A percentile compares a stretch with the other conserved stretches of the same genome.
Conservation (phyloP, 2,113 vertebrate genomes). For the Hippocampus abdominalis region DNA sequence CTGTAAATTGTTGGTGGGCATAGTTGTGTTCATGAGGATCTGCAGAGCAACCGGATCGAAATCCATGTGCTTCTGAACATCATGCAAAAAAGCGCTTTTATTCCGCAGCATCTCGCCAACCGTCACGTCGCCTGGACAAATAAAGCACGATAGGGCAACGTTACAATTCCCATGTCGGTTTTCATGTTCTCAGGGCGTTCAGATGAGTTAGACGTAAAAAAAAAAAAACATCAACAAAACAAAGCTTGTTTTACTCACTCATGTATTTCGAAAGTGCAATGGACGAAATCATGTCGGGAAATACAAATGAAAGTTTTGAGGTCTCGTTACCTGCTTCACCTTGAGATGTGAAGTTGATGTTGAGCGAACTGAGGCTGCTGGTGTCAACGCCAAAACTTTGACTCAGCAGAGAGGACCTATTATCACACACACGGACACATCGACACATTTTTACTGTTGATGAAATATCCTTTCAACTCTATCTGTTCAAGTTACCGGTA, state of each 20-base stretch:
- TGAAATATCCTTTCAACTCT: background rate
- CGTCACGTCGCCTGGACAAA: conserved; percentile 50
- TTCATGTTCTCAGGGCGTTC: background rate
- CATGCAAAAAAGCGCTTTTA: conserved; percentile 54
- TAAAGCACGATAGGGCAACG: background rate
- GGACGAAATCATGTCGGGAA: background rate
- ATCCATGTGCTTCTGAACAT: conserved; percentile 48
- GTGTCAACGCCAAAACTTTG: conserved; percentile 53
- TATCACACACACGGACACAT: conserved; percentile 22
- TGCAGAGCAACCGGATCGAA: conserved; percentile 42
- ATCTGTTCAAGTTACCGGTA: background rate
- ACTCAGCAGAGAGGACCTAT: conserved; percentile 53
- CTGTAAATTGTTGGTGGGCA: conserved; percentile 63
- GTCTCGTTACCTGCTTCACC: conserved; percentile 48
- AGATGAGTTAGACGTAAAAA: background rate
- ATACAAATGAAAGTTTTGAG: background rate
- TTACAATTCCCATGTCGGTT: background rate
- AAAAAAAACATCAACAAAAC: background rate
- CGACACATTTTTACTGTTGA: background rate
- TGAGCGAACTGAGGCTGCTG: conserved; percentile 41
- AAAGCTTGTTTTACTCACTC: background rate
- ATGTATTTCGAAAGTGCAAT: background rate
- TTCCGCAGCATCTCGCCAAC: conserved; percentile 64
- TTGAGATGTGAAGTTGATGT: conserved; percentile 46
- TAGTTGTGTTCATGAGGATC: conserved; percentile 45